Conservation (phyloP, 2,113 vertebrate genomes). For the Grus americana region DNA sequence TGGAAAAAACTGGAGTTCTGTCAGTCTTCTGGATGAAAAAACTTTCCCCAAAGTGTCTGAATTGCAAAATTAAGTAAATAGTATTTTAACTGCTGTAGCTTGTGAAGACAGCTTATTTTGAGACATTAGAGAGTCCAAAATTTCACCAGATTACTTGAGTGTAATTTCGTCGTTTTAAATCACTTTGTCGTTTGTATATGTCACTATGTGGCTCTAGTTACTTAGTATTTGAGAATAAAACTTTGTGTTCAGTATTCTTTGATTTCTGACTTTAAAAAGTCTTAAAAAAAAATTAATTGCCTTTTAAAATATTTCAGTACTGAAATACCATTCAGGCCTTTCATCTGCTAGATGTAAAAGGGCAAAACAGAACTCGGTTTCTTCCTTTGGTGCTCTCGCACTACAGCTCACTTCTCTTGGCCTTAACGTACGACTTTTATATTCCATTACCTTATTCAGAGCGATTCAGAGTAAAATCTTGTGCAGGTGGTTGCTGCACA, state of each 20-base stretch:
- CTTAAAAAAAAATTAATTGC: accelerated
- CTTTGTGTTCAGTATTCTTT: neutral
- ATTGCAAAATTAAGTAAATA: neutral
- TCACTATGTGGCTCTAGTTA: neutral
- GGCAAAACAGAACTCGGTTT: neutral
- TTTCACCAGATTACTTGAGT: neutral
- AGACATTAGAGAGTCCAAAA: neutral
- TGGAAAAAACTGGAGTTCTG: neutral
- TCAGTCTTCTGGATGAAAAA: neutral
- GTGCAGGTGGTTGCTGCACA: neutral
- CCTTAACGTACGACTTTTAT: accelerated
- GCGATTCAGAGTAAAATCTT: neutral
- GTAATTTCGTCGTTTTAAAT: neutral
- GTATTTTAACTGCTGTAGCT: neutral
- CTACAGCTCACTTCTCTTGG: neutral
- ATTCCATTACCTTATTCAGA: neutral
- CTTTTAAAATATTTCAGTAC: accelerated
- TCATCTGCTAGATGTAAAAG: neutral
- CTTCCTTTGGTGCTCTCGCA: too few species aligned
- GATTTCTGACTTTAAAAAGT: neutral
- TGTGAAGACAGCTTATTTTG: neutral
- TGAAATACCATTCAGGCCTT: neutral
- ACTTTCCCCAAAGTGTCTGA: neutral
- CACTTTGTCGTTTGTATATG: accelerated
- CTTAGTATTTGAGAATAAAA: neutral